A percentile compares a stretch with the other conserved stretches of the same genome.
Conservation (phyloP, 2,113 vertebrate genomes). For the Pluvialis apricaria region DNA sequence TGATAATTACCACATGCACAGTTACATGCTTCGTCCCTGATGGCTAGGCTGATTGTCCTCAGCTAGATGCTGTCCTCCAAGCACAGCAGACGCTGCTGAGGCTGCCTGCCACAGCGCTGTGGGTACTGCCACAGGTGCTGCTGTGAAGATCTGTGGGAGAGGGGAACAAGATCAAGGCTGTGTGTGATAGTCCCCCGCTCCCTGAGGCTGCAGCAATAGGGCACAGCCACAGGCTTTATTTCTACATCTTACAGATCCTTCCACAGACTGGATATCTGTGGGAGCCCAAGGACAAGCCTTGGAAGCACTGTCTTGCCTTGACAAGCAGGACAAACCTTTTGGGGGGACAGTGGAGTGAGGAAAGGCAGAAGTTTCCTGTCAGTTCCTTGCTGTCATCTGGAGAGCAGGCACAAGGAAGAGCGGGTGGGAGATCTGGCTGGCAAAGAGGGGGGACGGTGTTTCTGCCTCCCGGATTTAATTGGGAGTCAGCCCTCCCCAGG, state of each 20-base stretch:
- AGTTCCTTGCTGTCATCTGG: neutral
- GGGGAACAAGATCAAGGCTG: neutral
- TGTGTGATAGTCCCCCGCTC: neutral
- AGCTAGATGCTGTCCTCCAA: neutral
- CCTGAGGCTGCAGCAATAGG: neutral
- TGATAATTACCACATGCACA: neutral
- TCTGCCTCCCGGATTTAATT: neutral
- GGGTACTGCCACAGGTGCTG: neutral
- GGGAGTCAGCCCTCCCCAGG: neutral
- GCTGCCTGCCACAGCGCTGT: neutral
- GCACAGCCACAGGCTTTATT: neutral
- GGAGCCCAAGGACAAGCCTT: neutral
- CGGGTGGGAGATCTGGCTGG: rapidly evolving
- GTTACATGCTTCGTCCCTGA: neutral
- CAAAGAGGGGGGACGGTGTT: neutral
- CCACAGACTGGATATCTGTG: neutral
- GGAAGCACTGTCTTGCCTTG: neutral
- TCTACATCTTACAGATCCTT: neutral
- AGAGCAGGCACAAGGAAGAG: neutral
- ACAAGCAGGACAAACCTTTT: neutral
- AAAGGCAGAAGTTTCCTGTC: neutral
- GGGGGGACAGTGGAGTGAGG: neutral
- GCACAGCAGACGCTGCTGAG: neutral
- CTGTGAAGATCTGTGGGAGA: neutral
- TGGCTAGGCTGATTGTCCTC: neutral